Evolutionary conservation across 2,888 invertebrate species (phyloP).

Genomic region (Entomobrya proxima): DNA sequence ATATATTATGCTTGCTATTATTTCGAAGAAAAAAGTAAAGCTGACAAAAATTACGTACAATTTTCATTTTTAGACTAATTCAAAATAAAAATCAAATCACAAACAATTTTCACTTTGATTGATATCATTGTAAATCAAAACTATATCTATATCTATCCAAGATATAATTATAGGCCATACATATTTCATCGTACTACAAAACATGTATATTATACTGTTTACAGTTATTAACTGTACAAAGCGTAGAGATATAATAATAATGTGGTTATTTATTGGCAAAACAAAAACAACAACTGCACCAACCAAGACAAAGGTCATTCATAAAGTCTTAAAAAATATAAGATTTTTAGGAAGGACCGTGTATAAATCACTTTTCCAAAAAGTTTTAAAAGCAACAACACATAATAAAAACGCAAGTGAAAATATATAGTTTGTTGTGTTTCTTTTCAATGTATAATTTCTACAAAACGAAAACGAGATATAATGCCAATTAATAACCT

Average conservation of each 20-base stretch:
- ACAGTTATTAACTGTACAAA: conserved; percentile 15
- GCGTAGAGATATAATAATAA: background rate
- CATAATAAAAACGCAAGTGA: no score
- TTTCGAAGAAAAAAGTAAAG: conserved; percentile 30
- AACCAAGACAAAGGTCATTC: conserved; percentile 3
- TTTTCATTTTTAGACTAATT: background rate
- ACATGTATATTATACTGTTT: background rate
- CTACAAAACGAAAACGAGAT: background rate
- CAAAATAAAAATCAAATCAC: conserved; percentile 27
- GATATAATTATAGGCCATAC: background rate
- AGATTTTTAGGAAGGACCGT: background rate
- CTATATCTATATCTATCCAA: background rate
- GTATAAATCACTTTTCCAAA: no score
- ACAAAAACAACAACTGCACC: background rate
- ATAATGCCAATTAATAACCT: background rate
- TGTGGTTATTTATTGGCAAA: background rate
- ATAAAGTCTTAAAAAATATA: background rate
- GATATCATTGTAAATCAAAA: background rate
- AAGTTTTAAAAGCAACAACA: no score
- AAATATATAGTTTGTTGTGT: no score
- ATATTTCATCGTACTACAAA: background rate
- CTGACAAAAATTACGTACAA: conserved; percentile 30
- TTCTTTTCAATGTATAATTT: background rate
- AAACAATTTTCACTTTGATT: conserved; percentile 7
- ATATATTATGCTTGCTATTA: background rate